Evolutionary conservation across 2,113 vertebrate genomes (phyloP).

Genomic region (Mobula birostris): DNA sequence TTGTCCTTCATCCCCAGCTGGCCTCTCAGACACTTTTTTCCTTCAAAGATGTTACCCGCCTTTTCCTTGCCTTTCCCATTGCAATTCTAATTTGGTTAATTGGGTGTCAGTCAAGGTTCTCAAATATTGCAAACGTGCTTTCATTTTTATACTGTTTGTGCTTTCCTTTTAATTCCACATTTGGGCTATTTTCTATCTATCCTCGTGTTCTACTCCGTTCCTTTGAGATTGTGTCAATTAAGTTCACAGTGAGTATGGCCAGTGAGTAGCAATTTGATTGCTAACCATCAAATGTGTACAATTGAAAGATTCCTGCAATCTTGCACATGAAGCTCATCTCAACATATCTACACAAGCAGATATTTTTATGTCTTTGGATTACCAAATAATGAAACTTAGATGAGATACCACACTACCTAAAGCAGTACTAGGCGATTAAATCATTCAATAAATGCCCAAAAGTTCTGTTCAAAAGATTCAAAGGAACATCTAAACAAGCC

Average conservation of each 20-base stretch:
- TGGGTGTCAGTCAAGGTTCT: background rate
- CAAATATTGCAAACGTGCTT: too few species aligned
- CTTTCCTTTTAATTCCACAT: background rate
- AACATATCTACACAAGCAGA: too few species aligned
- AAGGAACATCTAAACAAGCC: too few species aligned
- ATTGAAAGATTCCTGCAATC: background rate
- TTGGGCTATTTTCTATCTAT: background rate
- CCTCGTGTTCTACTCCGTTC: background rate
- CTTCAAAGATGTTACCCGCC: background rate
- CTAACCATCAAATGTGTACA: background rate
- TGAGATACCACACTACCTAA: too few species aligned
- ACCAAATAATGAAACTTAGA: too few species aligned
- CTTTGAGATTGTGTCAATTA: background rate
- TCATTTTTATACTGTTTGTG: background rate
- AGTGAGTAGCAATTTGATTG: background rate
- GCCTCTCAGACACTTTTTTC: background rate
- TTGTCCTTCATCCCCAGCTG: background rate
- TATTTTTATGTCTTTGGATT: too few species aligned
- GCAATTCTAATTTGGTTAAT: background rate
- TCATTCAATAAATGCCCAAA: too few species aligned
- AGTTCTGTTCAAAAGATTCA: too few species aligned
- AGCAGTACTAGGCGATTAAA: too few species aligned
- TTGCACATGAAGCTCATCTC: too few species aligned
- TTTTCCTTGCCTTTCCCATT: background rate
- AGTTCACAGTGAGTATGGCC: background rate